Evolutionary conservation across 2,797 vertebrate species (phyloP).

Genomic region (Fringilla coelebs): DNA sequence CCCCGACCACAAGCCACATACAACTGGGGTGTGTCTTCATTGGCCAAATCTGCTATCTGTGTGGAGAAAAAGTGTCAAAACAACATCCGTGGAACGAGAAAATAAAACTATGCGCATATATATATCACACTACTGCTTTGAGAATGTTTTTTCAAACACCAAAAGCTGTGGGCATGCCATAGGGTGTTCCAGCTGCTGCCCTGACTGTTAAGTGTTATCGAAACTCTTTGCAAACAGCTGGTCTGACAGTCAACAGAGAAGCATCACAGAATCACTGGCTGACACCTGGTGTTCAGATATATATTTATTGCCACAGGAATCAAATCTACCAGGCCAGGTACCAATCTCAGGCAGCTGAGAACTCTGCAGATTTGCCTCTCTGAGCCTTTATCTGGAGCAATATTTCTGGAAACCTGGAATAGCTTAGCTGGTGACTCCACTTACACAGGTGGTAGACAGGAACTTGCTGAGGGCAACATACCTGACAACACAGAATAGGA

Average conservation of each 20-base stretch:
- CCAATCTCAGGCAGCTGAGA: not conserved
- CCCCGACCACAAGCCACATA: conserved; percentile 95
- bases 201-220: not conserved
- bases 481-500: conserved; percentile 96
- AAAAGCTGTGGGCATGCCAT: not conserved
- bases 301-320: not conserved
- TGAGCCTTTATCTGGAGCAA: not conserved
- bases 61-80: not conserved
- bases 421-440: not conserved
- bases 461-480: conserved; percentile 11
- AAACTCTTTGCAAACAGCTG: not conserved
- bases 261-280: not conserved
- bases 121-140: not conserved
- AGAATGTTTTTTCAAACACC: not conserved
- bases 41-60: conserved; percentile 96
- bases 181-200: not conserved
- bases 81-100: rapidly evolving
- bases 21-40: conserved; percentile 96
- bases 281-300: not conserved
- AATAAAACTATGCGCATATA: rapidly evolving
- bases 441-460: not conserved
- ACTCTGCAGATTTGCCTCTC: not conserved
- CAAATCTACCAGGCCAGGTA: not conserved
- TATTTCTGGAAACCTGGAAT: not conserved
- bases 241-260: not conserved